Percentiles rank a stretch among this genome's conserved stretches.
Conservation (phyloP, 2,888 invertebrate species). For the Galerucella calmariensis region DNA sequence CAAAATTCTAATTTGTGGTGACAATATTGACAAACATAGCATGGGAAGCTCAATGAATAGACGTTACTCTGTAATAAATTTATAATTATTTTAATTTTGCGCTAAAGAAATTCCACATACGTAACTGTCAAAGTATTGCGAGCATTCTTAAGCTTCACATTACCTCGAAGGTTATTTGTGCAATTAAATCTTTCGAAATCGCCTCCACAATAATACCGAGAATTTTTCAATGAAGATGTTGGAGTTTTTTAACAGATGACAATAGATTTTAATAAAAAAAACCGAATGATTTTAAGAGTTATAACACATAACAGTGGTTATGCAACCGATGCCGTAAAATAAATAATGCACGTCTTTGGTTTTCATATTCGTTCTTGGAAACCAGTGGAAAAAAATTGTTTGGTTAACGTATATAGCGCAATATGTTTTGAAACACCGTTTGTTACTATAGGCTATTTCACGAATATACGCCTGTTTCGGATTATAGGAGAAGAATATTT, state of each 20-base stretch:
- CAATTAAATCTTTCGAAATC: neutral
- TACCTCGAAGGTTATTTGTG: neutral
- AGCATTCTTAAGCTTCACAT: neutral
- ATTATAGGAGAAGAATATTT: too few relatives aligned
- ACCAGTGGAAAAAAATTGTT: too few relatives aligned
- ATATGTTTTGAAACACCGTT: too few relatives aligned
- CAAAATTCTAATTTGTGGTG: too few relatives aligned
- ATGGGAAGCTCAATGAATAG: too few relatives aligned
- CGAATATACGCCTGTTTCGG: too few relatives aligned
- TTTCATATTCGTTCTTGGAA: too few relatives aligned
- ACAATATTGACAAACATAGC: too few relatives aligned
- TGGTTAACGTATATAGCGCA: too few relatives aligned
- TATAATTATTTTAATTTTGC: neutral
- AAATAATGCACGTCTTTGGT: too few relatives aligned
- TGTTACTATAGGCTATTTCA: too few relatives aligned
- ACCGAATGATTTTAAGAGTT: neutral
- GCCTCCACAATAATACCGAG: neutral
- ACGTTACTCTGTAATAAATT: neutral
- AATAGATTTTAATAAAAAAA: neutral
- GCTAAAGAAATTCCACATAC: neutral
- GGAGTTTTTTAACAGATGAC: neutral
- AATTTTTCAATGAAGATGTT: neutral
- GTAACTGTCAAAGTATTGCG: slow-evolving; percentile 1
- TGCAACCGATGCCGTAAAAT: neutral
- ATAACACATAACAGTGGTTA: neutral